A percentile compares a stretch with the other conserved stretches of the same genome.
These are phyloP conservation scores for Pollenia angustigena DNA, from an alignment of 2,888 invertebrate genomes.

Conservation along the genomic window DNA sequence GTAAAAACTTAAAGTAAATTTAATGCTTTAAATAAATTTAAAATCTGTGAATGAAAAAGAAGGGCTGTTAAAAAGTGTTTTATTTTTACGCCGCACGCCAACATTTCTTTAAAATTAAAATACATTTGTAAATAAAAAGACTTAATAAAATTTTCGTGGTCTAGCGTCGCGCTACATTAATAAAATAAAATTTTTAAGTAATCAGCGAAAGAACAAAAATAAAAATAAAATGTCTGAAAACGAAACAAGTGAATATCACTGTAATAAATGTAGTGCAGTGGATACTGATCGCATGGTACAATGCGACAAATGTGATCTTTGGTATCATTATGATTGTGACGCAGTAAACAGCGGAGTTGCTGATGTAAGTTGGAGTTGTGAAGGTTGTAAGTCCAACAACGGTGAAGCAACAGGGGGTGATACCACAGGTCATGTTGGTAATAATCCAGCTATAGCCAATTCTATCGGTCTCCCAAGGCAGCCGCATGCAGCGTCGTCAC, in stretches of 20 bases:
- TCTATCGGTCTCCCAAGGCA: conserved; percentile 4
- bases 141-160: too few species aligned
- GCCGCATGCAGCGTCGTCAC: neutral
- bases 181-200: too few species aligned
- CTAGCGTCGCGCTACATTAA: too few species aligned
- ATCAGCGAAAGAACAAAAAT: too few species aligned
- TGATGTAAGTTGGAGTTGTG: conserved; percentile 49
- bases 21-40: too few species aligned
- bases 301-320: conserved; percentile 2
- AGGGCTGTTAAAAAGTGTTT: too few species aligned
- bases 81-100: too few species aligned
- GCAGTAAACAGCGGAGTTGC: conserved; percentile 45
- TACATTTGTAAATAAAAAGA: too few species aligned
- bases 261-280: neutral
- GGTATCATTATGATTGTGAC: conserved; percentile 34
- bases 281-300: neutral
- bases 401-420: neutral
- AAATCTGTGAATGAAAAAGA: too few species aligned
- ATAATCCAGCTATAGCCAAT: conserved; percentile 12
- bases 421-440: neutral
- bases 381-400: too few species aligned
- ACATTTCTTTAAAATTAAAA: too few species aligned
- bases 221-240: neutral
- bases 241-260: neutral
- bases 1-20: too few species aligned